Conservation (phyloP, 2,113 vertebrate species). For the Origma solitaria region DNA sequence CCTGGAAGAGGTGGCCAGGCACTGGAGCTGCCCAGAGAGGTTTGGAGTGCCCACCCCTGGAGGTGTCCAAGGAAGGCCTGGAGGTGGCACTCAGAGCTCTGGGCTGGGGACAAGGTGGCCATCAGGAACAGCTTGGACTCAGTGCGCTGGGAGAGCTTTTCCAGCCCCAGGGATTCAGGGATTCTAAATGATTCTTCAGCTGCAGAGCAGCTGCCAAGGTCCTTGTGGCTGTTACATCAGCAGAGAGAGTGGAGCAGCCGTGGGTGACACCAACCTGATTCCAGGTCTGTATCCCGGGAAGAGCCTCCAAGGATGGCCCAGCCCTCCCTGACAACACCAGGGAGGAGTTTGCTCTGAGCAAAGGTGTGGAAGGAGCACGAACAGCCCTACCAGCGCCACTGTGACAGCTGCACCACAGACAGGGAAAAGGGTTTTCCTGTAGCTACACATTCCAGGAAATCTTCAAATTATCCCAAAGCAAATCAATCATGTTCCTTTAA, state of each 20-base stretch:
- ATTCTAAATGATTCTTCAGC: not conserved
- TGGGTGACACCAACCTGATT: not conserved
- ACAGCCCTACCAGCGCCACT: not conserved
- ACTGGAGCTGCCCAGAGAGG: not conserved
- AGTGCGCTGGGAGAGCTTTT: not conserved
- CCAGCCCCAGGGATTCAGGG: not conserved
- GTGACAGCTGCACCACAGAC: not conserved
- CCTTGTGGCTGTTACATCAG: rapidly evolving
- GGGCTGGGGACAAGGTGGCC: not conserved
- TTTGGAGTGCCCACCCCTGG: not conserved
- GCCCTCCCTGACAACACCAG: not conserved
- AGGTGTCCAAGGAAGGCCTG: not conserved
- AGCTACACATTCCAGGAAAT: not conserved
- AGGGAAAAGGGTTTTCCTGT: not conserved
- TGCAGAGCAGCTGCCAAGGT: not conserved
- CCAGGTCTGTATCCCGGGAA: rapidly evolving
- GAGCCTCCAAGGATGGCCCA: not conserved
- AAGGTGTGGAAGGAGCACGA: not conserved
- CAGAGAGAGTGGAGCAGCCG: not conserved
- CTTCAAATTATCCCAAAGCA: not conserved
- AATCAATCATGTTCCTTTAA: not conserved
- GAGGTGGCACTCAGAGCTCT: not conserved
- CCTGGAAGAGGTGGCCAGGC: not conserved
- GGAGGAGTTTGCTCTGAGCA: not conserved
- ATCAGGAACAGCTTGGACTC: rapidly evolving